Base-by-base conservation (phyloP, 2,113 vertebrate genomes). In the Saimiri boliviensis region DNA sequence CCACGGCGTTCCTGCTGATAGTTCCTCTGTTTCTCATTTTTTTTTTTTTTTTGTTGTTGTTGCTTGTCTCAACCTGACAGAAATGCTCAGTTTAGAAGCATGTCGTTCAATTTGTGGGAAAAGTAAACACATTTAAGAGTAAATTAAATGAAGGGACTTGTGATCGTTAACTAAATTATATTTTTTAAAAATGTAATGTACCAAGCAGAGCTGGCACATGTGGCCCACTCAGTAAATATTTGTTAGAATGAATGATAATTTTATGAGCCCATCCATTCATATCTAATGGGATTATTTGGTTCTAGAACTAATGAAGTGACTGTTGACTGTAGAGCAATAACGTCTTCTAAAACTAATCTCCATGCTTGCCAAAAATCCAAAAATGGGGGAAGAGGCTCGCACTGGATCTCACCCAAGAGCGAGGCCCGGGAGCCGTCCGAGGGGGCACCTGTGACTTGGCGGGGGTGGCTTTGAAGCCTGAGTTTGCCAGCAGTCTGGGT, bases 101-200 rank as follows among this genome's bases (percentile, higher is more conserved):
- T 60, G n/a, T 32, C 0, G 14, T 70, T 96, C 83, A 58, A 45
- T 91, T 87, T 86, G 71, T 58, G 54, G 84, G 93, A 74, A 94
- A 95, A 96, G 97, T 96, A 96, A 97, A 93, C 94, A 95, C 93
- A 88, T 89, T 89, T 91, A 76, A 86, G 91, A 87, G 66, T 60
- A 96, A 85, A 98, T 95, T 84, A 81, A 94, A 94, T 95, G 58
- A 89, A 80, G 42, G 58, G 30, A 84, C 89, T 60, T 68, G 86
- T 27, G 82, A 85, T 94, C 89, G 16, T 95, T 97, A 87, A 94
- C 84, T 87, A 66, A 93, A 35, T 85, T n/a, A 89, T 56, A 85
- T 88, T 94, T 96, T 94, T 70, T 70, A 19, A 35, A 87, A 70
- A 45, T 66, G 63, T 68, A 42, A 73, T 42, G 88, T 68, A 8